phyloP scores from a whole-genome alignment of 2,797 vertebrate species.

The Anguilla megastoma region DNA sequence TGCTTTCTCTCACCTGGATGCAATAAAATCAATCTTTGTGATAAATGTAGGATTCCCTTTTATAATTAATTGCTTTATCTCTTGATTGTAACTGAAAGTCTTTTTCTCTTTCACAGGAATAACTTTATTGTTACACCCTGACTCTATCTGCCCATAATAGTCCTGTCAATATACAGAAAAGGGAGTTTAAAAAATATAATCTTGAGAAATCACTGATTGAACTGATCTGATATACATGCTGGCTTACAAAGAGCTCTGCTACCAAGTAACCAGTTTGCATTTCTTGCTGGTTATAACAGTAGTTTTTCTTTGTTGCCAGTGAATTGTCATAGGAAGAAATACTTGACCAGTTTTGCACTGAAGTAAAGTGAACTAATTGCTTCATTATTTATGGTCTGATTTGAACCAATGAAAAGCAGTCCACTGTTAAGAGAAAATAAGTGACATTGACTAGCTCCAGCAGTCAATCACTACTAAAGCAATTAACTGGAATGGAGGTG shows the following conservation, averaged over 20 bases:
- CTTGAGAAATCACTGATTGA: not conserved
- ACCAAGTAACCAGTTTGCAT: not conserved
- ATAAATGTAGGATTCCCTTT: not conserved
- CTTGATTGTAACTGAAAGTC: not conserved
- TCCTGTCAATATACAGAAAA: not conserved
- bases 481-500: not conserved
- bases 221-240: not conserved
- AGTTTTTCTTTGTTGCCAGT: not conserved
- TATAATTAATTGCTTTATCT: not conserved
- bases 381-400: constrained; percentile 38
- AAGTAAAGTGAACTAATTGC: constrained; percentile 35
- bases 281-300: not conserved
- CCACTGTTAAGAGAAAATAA: not conserved
- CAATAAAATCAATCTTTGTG: not conserved
- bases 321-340: not conserved
- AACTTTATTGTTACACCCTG: not conserved
- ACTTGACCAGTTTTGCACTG: not conserved
- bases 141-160: not conserved
- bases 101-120: not conserved
- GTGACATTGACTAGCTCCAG: constrained; percentile 23
- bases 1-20: not conserved
- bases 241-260: not conserved
- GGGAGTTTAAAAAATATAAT: not conserved
- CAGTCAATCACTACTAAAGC: constrained; percentile 12
- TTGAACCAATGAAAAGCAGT: constrained; percentile 39